Evolutionary conservation across 2,888 invertebrate species (phyloP).

Genomic region (Drosophila sordidula): DNA sequence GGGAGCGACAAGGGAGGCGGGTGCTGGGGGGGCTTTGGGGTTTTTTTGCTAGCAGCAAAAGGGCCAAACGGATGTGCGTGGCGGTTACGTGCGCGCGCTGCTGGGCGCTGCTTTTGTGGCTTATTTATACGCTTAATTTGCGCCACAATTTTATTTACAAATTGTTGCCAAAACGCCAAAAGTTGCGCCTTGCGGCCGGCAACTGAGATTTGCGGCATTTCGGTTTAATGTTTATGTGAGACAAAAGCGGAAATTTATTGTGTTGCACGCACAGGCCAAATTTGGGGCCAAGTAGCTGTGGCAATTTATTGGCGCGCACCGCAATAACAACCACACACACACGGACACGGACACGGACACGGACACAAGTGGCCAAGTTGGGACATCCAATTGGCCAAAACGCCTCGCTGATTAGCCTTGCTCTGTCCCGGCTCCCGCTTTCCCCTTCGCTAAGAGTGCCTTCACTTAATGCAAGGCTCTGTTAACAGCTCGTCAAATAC

Average conservation of each 20-base stretch:
- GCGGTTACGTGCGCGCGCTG: slow-evolving; percentile 32
- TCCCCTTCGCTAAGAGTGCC: slow-evolving; percentile 12
- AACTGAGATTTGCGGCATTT: slow-evolving; percentile 76
- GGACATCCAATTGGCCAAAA: slow-evolving; percentile 39
- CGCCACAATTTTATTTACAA: slow-evolving; percentile 83
- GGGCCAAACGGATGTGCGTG: slow-evolving; percentile 52
- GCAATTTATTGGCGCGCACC: slow-evolving; percentile 63
- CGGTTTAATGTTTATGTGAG: slow-evolving; percentile 71
- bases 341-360: slow-evolving; percentile 13
- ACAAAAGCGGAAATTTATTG: slow-evolving; percentile 76
- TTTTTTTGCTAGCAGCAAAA: slow-evolving; percentile 4
- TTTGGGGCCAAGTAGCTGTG: slow-evolving; percentile 30
- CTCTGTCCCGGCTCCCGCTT: background rate
- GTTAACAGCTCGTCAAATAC: slow-evolving; percentile 74
- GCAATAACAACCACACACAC: slow-evolving; percentile 11
- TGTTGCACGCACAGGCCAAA: slow-evolving; percentile 44
- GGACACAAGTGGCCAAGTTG: slow-evolving; percentile 21
- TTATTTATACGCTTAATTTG: slow-evolving; percentile 84
- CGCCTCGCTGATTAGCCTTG: slow-evolving; percentile 71
- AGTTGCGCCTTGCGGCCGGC: slow-evolving; percentile 56
- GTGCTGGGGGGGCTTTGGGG: background rate
- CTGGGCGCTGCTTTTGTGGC: slow-evolving; percentile 63
- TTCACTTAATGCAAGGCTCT: slow-evolving; percentile 51
- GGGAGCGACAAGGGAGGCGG: background rate
- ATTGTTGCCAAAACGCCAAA: slow-evolving; percentile 76